Conservation (phyloP, 2,888 invertebrate genomes). For the Drosophila borealis region DNA sequence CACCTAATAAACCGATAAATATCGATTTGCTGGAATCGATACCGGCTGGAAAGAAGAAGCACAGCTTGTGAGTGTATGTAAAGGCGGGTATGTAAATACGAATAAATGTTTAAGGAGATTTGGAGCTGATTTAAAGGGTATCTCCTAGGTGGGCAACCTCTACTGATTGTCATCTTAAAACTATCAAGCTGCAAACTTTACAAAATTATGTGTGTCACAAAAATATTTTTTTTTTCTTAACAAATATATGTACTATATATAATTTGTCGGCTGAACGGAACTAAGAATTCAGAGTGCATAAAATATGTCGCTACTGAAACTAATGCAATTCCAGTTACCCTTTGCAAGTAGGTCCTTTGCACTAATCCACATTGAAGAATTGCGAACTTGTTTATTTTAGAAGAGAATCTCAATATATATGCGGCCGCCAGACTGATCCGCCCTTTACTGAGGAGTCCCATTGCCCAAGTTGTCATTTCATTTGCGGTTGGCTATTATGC, state of each 20-base stretch:
- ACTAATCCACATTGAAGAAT: rapidly evolving
- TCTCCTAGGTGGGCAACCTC: background rate
- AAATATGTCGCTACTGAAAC: slow-evolving; percentile 27
- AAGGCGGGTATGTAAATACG: too few relatives aligned
- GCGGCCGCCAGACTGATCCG: slow-evolving; percentile 31
- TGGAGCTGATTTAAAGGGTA: too few relatives aligned
- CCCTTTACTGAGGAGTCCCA: slow-evolving; percentile 43
- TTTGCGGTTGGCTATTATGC: slow-evolving; percentile 65
- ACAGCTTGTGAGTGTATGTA: too few relatives aligned
- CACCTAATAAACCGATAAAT: too few relatives aligned
- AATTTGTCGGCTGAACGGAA: slow-evolving; percentile 1
- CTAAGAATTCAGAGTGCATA: background rate
- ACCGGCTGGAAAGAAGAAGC: too few relatives aligned
- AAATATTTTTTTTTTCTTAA: background rate
- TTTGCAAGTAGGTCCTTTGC: slow-evolving; percentile 38
- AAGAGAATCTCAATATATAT: slow-evolving; percentile 16
- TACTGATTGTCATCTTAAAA: background rate
- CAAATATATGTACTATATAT: background rate
- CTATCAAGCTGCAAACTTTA: background rate
- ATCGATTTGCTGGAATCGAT: too few relatives aligned
- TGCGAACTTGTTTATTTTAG: background rate
- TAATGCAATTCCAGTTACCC: slow-evolving; percentile 19
- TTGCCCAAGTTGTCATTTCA: slow-evolving; percentile 56
- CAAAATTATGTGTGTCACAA: slow-evolving; percentile 33
- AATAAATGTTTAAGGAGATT: too few relatives aligned